Conservation (phyloP, 2,888 invertebrate genomes). For the Gastrophysa polygoni region DNA sequence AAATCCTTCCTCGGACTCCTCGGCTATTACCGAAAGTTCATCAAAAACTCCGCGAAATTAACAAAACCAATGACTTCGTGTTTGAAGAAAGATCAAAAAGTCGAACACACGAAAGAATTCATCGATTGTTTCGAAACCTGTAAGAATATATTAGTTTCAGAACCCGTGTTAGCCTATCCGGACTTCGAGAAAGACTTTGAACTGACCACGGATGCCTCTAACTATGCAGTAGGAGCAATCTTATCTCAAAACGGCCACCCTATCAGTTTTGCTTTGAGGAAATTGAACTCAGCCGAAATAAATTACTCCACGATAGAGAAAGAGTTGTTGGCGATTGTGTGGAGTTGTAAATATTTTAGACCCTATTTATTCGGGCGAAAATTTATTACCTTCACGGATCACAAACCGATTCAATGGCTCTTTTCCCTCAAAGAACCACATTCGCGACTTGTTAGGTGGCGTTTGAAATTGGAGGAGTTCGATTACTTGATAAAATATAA, state of each 20-base stretch:
- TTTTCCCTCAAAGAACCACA: slow-evolving; percentile 32
- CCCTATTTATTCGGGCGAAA: not conserved
- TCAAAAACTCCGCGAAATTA: slow-evolving; percentile 33
- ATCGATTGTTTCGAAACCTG: slow-evolving; percentile 13
- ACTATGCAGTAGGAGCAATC: slow-evolving; percentile 13
- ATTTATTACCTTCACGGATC: not conserved
- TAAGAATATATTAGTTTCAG: slow-evolving; percentile 3
- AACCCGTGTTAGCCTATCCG: slow-evolving; percentile 10
- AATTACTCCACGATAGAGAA: slow-evolving; percentile 4
- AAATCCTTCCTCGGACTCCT: slow-evolving; percentile 33
- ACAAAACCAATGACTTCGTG: slow-evolving; percentile 32
- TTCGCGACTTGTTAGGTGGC: slow-evolving; percentile 27
- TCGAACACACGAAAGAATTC: slow-evolving; percentile 14
- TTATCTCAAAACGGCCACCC: slow-evolving; percentile 16
- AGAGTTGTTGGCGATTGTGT: not conserved
- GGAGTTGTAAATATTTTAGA: not conserved
- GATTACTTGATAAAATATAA: slow-evolving; percentile 25
- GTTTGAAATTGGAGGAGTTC: slow-evolving; percentile 26
- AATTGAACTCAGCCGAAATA: slow-evolving; percentile 7
- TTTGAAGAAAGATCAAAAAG: slow-evolving; percentile 30
- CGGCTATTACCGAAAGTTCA: slow-evolving; percentile 35
- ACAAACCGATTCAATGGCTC: not conserved
- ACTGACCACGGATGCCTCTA: slow-evolving; percentile 17
- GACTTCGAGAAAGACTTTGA: slow-evolving; percentile 16
- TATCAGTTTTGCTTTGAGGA: slow-evolving; percentile 13